Conservation (phyloP, 2,888 invertebrate genomes). For the Andrena marginata region DNA sequence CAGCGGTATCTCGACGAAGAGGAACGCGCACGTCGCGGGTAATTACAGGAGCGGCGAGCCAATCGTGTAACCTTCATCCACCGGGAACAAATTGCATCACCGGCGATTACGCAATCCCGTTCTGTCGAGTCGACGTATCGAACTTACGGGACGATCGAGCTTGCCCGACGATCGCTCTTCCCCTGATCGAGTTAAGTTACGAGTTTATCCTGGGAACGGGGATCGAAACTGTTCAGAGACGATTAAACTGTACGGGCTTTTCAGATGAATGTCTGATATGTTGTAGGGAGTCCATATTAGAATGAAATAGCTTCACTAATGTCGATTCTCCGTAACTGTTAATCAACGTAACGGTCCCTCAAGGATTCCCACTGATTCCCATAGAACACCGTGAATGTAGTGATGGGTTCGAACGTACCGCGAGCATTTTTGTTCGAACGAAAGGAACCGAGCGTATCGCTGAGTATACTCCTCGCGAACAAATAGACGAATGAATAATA, state of each 20-base stretch:
- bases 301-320: too few species aligned
- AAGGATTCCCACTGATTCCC: too few species aligned
- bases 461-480: too few species aligned
- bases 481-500: too few species aligned
- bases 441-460: too few species aligned
- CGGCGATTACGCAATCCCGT: conserved; percentile 50
- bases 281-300: too few species aligned
- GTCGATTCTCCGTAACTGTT: not conserved
- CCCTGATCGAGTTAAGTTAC: not conserved
- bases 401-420: too few species aligned
- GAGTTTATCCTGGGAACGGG: not conserved
- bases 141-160: conserved; percentile 28
- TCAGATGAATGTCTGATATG: too few species aligned
- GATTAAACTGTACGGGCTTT: too few species aligned
- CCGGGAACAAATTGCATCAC: conserved; percentile 42
- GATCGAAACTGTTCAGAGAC: not conserved
- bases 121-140: conserved; percentile 23
- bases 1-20: conserved; percentile 8
- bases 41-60: conserved; percentile 37
- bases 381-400: too few species aligned
- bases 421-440: too few species aligned
- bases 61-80: conserved; percentile 20
- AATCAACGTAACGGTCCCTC: not conserved
- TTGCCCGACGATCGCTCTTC: conserved; percentile 36
- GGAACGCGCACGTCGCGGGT: conserved; percentile 2